Percentiles rank a stretch among this genome's conserved stretches.
phyloP scores from a whole-genome alignment of 2,888 invertebrate genomes.

The Troides aeacus region DNA sequence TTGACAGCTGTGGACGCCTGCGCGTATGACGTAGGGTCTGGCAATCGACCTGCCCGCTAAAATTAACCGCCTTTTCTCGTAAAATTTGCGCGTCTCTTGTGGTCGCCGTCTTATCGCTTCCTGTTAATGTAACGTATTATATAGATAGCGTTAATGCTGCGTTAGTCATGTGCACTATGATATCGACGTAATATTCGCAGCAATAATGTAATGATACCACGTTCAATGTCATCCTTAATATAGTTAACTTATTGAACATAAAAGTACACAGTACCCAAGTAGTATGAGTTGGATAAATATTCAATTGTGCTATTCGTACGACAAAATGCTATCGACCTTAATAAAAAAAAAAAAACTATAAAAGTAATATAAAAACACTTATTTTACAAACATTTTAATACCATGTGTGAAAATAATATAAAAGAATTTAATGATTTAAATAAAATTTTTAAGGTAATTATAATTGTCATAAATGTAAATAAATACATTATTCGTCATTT shows the following conservation, averaged over 20 bases:
- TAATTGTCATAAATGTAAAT: no score
- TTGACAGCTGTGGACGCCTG: constrained; percentile 72
- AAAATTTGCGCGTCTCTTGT: constrained; percentile 37
- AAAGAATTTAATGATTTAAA: no score
- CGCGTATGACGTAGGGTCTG: constrained; percentile 67
- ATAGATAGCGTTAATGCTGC: constrained; percentile 24
- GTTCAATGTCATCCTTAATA: constrained; percentile 16
- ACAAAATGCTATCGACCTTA: no score
- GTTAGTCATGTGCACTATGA: constrained; percentile 5
- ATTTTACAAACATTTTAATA: no score
- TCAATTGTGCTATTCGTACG: no score
- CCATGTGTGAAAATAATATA: no score
- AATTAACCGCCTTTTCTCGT: constrained; percentile 54
- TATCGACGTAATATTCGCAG: constrained; percentile 16
- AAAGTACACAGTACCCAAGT: not conserved
- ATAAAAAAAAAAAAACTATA: no score
- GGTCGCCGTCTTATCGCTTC: constrained; percentile 26
- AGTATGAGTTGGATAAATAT: no score
- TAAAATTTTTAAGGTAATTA: no score
- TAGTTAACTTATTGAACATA: not conserved
- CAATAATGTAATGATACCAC: constrained; percentile 8
- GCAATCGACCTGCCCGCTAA: constrained; percentile 72
- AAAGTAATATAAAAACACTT: no score
- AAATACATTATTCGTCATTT: no score
- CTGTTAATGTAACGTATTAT: constrained; percentile 22